phyloP scores from a whole-genome alignment of 2,113 vertebrate species.

The Oxyruncus cristatus region DNA sequence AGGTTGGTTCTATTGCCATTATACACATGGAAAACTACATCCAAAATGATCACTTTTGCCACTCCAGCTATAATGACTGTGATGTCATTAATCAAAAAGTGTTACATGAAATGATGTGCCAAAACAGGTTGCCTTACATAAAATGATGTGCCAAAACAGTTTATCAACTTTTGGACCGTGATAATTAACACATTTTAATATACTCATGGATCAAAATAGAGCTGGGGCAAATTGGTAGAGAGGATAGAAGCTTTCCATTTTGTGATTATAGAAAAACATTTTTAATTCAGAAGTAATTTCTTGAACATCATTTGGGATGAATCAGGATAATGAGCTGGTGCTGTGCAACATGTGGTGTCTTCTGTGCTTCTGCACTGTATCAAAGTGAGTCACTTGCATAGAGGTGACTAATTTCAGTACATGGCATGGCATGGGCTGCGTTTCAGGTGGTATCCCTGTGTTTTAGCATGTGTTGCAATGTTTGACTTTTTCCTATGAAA shows the following conservation, averaged over 20 bases:
- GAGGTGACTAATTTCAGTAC: neutral
- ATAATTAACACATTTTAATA: neutral
- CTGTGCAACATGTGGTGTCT: neutral
- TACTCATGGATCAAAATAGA: neutral
- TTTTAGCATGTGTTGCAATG: neutral
- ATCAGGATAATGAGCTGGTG: neutral
- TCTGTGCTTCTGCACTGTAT: neutral
- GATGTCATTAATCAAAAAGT: neutral
- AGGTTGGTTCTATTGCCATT: neutral
- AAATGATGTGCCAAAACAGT: neutral
- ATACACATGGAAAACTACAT: neutral
- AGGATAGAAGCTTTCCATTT: neutral
- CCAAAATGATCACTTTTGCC: neutral
- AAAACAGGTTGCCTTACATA: neutral
- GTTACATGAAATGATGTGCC: neutral
- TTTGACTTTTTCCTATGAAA: neutral
- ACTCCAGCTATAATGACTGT: neutral
- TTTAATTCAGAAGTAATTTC: neutral
- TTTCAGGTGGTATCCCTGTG: neutral
- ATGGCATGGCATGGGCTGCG: neutral
- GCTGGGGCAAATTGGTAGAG: neutral
- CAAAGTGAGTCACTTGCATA: neutral
- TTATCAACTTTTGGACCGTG: neutral
- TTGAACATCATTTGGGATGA: neutral
- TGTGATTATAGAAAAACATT: neutral